These are phyloP conservation scores for Lordiphosa stackelbergi DNA, from an alignment of 1,140 invertebrate genomes.

Conservation along the genomic window DNA sequence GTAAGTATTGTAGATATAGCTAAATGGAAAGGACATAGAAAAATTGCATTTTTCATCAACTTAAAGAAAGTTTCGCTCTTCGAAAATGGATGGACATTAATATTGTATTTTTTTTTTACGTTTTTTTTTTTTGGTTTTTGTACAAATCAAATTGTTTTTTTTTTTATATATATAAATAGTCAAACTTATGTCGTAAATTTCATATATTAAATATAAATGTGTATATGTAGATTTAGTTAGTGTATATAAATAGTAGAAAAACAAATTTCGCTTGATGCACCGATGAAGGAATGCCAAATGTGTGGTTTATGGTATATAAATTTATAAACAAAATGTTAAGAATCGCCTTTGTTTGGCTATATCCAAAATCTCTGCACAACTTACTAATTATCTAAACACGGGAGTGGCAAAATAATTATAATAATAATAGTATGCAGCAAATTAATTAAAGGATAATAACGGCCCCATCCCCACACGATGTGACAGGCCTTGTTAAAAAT, in stretches of 20 bases:
- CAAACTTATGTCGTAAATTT: slow-evolving; percentile 56
- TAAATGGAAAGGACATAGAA: slow-evolving; percentile 61
- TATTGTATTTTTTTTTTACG: slow-evolving; percentile 58
- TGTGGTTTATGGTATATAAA: slow-evolving; percentile 16
- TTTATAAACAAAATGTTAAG: slow-evolving; percentile 24
- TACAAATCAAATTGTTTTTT: slow-evolving; percentile 54
- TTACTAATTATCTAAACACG: slow-evolving; percentile 54
- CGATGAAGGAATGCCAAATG: slow-evolving; percentile 60
- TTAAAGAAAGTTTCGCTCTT: slow-evolving; percentile 54
- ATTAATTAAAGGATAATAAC: slow-evolving; percentile 73
- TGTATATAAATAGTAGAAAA: slow-evolving; percentile 38
- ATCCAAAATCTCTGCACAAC: slow-evolving; percentile 52
- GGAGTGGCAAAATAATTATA: slow-evolving; percentile 20
- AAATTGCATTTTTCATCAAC: slow-evolving; percentile 70
- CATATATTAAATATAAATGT: slow-evolving; percentile 50
- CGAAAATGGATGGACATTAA: slow-evolving; percentile 73
- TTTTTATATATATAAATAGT: slow-evolving; percentile 49
- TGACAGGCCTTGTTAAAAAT: slow-evolving; percentile 55
- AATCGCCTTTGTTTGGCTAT: slow-evolving; percentile 10
- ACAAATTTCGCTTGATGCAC: slow-evolving; percentile 55
- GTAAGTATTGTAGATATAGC: slow-evolving; percentile 38
- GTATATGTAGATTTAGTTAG: slow-evolving; percentile 38
- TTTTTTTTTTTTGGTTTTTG: slow-evolving; percentile 36
- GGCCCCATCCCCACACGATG: slow-evolving; percentile 16
- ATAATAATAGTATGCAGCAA: slow-evolving; percentile 55